Percentiles rank a stretch among this genome's conserved stretches.
These are phyloP conservation scores for Mastomys natalensis DNA, from an alignment of 2,113 vertebrate species.

Conservation along the genomic window DNA sequence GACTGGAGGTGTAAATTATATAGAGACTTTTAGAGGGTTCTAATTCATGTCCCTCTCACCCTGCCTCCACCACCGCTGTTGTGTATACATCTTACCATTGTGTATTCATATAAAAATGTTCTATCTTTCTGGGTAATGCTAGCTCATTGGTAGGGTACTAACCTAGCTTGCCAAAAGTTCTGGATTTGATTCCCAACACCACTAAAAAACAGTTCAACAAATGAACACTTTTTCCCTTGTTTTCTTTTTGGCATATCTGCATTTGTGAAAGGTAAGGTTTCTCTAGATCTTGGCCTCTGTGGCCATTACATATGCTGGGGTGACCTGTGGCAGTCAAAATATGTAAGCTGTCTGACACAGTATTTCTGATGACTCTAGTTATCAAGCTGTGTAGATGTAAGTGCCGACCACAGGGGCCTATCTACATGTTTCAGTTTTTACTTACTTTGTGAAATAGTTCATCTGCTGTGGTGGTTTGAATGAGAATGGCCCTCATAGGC, in stretches of 20 bases:
- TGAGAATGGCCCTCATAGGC: too few relatives aligned
- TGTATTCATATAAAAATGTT: not conserved
- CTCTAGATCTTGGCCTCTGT: not conserved
- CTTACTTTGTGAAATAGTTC: not conserved
- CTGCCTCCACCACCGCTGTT: too few relatives aligned
- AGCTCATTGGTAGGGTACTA: too few relatives aligned
- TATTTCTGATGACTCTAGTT: not conserved
- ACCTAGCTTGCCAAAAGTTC: not conserved
- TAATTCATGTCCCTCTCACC: not conserved
- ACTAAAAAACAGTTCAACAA: not conserved
- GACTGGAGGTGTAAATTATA: not conserved
- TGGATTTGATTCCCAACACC: not conserved
- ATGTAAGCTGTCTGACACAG: not conserved
- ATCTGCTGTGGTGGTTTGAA: not conserved
- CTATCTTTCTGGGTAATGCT: not conserved
- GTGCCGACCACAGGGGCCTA: not conserved
- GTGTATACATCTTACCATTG: not conserved
- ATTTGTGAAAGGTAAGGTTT: not conserved
- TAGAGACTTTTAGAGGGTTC: not conserved
- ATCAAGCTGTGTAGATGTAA: not conserved
- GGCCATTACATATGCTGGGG: not conserved
- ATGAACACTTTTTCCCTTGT: not conserved
- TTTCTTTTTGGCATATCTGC: not conserved
- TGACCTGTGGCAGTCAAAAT: not conserved
- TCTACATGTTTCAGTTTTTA: not conserved